Conservation (phyloP, 2,113 vertebrate genomes). For the Vombatus ursinus region DNA sequence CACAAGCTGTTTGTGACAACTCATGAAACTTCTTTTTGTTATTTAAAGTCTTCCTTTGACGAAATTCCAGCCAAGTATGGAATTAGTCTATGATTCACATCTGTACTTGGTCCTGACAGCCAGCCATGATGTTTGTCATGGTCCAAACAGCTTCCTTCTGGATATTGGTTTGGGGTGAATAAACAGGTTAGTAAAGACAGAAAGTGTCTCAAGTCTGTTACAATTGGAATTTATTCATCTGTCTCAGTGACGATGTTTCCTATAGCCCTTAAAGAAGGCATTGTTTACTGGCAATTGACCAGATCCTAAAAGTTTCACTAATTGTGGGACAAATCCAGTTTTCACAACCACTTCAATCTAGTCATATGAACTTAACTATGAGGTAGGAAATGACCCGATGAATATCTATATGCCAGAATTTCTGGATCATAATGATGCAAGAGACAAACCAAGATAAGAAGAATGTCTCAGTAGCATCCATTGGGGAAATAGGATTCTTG, state of each 20-base stretch:
- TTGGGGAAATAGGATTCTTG: constrained; percentile 92
- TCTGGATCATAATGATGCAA: constrained; percentile 77
- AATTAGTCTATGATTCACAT: constrained; percentile 52
- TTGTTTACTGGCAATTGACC: neutral
- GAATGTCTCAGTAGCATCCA: constrained; percentile 86
- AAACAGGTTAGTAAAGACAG: constrained; percentile 85
- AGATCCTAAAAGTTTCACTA: neutral
- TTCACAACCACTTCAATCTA: constrained; percentile 91
- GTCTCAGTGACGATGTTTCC: constrained; percentile 89
- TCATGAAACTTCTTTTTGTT: constrained; percentile 95
- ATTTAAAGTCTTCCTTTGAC: constrained; percentile 92
- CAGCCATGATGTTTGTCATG: constrained; percentile 91
- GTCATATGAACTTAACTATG: constrained; percentile 89
- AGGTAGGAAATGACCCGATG: constrained; percentile 92
- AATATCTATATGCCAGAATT: constrained; percentile 85
- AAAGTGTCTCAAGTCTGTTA: constrained; percentile 87
- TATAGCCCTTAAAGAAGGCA: neutral
- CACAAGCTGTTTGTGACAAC: constrained; percentile 92
- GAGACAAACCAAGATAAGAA: constrained; percentile 86
- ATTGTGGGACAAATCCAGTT: constrained; percentile 63
- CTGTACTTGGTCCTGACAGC: constrained; percentile 90
- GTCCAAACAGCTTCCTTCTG: constrained; percentile 93
- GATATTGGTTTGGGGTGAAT: constrained; percentile 87
- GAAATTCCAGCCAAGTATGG: constrained; percentile 88
- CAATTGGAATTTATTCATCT: constrained; percentile 90